phyloP scores from a whole-genome alignment of 2,888 invertebrate genomes.

The Strigamia crassipes region DNA sequence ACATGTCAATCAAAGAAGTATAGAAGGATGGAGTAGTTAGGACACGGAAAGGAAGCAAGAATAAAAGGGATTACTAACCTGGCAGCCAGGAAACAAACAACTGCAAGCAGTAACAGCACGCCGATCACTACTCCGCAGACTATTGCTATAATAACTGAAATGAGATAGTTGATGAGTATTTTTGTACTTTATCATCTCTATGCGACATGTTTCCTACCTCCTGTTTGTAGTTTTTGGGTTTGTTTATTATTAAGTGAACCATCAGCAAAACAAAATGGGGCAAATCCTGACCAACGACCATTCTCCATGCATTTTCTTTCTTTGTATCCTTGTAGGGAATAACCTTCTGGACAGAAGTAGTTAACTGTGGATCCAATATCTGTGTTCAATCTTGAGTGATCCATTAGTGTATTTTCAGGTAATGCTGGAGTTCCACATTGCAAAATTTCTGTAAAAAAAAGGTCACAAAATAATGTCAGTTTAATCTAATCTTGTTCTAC shows the following conservation, averaged over 20 bases:
- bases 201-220: too few relatives aligned
- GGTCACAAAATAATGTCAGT: too few relatives aligned
- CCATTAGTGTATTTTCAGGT: background rate
- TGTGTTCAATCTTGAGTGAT: background rate
- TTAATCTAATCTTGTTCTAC: too few relatives aligned
- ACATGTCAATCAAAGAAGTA: too few relatives aligned
- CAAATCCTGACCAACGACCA: background rate
- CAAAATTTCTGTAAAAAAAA: background rate
- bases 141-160: background rate
- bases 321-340: background rate
- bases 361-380: background rate
- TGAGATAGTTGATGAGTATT: background rate
- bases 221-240: background rate
- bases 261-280: background rate
- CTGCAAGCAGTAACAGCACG: background rate
- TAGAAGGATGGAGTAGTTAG: background rate
- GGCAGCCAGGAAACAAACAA: background rate
- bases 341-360: background rate
- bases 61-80: background rate
- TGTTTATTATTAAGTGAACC: background rate
- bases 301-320: background rate
- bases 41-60: background rate
- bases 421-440: background rate
- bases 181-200: too few relatives aligned
- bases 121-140: background rate